A percentile compares a stretch with the other conserved stretches of the same genome.
Evolutionary conservation across 2,797 vertebrate genomes (phyloP).

Genomic region (Dallia pectoralis): DNA sequence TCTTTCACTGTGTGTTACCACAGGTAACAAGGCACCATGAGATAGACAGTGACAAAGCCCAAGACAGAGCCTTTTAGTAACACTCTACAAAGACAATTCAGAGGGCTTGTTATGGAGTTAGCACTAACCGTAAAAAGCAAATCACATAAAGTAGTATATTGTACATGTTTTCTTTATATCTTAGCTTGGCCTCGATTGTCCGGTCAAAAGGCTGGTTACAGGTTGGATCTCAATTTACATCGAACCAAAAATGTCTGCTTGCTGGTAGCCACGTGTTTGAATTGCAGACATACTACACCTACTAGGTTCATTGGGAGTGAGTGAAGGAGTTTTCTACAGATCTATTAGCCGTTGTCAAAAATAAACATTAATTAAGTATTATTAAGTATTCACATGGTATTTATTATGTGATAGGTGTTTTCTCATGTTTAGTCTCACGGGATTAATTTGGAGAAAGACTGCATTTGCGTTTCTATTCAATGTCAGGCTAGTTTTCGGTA

Average conservation of each 20-base stretch:
- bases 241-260: constrained; percentile 18
- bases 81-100: constrained; percentile 33
- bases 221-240: not conserved
- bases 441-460: too few species aligned
- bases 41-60: constrained; percentile 22
- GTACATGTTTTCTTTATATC: constrained; percentile 11
- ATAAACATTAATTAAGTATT: too few species aligned
- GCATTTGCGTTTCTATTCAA: too few species aligned
- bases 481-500: too few species aligned
- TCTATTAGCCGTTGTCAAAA: too few species aligned
- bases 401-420: too few species aligned
- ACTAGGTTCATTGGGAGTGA: not conserved
- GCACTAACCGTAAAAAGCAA: constrained; percentile 20
- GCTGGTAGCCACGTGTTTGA: constrained; percentile 38
- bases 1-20: constrained; percentile 23
- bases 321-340: too few species aligned
- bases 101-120: constrained; percentile 32
- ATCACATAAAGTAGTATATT: not conserved
- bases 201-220: constrained; percentile 12
- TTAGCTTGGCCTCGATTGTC: constrained; percentile 19
- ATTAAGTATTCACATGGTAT: too few species aligned
- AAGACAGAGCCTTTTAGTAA: constrained; percentile 38
- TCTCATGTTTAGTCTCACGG: too few species aligned
- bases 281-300: constrained; percentile 17
- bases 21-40: constrained; percentile 7